phyloP scores from a whole-genome alignment of 2,888 invertebrate genomes.

The Tetranychus truncatus region DNA sequence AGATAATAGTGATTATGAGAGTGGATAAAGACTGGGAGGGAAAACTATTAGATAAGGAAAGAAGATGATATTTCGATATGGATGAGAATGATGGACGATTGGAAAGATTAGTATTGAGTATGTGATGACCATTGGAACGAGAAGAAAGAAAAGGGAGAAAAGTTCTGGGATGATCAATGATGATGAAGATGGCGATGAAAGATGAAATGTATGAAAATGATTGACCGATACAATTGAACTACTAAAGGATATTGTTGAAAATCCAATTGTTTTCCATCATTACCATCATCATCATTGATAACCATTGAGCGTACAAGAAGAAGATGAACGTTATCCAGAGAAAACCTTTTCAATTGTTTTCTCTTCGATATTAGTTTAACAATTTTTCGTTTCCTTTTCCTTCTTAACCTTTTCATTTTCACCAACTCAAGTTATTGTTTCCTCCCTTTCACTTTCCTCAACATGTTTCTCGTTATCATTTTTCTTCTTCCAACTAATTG shows the following conservation, averaged over 20 bases:
- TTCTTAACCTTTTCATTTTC: no score
- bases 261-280: not conserved
- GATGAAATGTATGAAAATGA: not conserved
- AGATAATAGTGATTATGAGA: no score
- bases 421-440: no score
- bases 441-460: no score
- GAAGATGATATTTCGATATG: not conserved
- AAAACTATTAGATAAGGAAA: no score
- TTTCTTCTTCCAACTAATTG: no score
- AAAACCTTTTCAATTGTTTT: no score
- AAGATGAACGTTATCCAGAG: not conserved
- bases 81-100: not conserved
- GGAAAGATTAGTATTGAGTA: not conserved
- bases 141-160: not conserved
- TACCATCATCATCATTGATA: conserved; percentile 8
- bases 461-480: no score
- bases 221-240: not conserved
- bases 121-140: no score
- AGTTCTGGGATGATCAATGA: not conserved
- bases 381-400: no score
- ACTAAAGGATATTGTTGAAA: not conserved
- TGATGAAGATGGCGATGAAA: conserved; percentile 1
- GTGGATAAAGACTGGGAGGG: no score
- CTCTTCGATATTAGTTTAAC: no score
- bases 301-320: conserved; percentile 9